Evolutionary conservation across 1,140 invertebrate genomes (phyloP), one percentile per base, ranked within the genome.

Genomic region (Acromyrmex echinatior): DNA sequence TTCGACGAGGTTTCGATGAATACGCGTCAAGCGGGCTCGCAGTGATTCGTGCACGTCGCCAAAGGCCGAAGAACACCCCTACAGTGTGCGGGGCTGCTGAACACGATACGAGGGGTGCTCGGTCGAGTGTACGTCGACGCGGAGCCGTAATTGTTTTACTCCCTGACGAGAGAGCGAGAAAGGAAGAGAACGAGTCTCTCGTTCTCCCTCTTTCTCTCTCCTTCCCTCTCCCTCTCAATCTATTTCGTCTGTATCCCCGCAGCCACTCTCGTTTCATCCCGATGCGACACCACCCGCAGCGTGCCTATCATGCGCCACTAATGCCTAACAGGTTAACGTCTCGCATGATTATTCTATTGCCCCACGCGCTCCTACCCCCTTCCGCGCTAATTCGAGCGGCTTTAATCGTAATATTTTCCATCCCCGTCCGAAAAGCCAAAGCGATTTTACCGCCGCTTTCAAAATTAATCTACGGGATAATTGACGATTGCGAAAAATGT

Each of bases 141-240:
- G 92, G 68, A 84, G 90, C 93, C 93, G 92, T 95, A 95, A 95
- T 94, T 95, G 95, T 95, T 95, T 95, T 94, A 95, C 94, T 95
- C 95, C 91, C 53, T 39, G 73, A 86, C 82, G 49, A 25, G 45
- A 51, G 65, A 71, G 51, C 31, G 58, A 65, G 60, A 65, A 35
- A 65, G 21, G 35, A 66, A 70, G n/a, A 28, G 39, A 74, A 31
- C 4, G 28, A 65, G 16, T 86, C 68, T 28, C 45, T 31, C 45
- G n/a, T 90, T 92, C 92, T 86, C 76, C 9, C 53, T 39, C 35
- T 39, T 39, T 45, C 53, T 18, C 51, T 56, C 71, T 45, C 60
- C 25, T 35, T 60, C 45, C 25, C 70, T 21, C 73, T 45, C 16
- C 35, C 93, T 93, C 93, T 94, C 93, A 93, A 93, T 95, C 94